Conservation (phyloP, 2,797 vertebrate species). For the Chaunax sp. region DNA sequence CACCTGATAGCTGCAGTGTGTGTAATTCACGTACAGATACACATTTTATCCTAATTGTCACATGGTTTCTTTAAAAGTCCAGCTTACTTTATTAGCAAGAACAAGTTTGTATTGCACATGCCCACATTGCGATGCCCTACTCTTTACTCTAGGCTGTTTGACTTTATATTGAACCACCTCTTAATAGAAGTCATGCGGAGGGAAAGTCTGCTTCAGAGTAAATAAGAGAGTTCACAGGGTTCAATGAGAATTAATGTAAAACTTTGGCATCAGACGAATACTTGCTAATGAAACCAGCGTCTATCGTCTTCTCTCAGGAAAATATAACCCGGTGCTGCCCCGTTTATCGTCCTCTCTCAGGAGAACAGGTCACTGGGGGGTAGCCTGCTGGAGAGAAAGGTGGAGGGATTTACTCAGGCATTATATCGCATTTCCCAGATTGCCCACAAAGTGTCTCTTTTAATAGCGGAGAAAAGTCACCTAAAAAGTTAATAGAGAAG, state of each 20-base stretch:
- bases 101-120: no score
- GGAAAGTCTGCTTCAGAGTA: neutral
- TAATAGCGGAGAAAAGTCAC: neutral
- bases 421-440: conserved; percentile 64
- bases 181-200: no score
- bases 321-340: conserved; percentile 21
- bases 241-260: conserved; percentile 37
- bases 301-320: conserved; percentile 61
- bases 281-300: conserved; percentile 44
- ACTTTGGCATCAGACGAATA: conserved; percentile 28
- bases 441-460: conserved; percentile 32
- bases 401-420: conserved; percentile 30
- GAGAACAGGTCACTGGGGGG: conserved; percentile 65
- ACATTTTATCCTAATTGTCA: no score
- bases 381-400: conserved; percentile 45
- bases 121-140: no score
- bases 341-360: conserved; percentile 71
- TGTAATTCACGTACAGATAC: no score
- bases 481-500: conserved; percentile 5
- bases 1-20: no score
- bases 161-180: no score
- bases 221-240: conserved; percentile 51
- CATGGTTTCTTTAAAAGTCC: no score
- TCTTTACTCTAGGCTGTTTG: no score
- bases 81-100: no score